phyloP scores from a whole-genome alignment of 2,888 invertebrate species.

The Leptinotarsa juncta region DNA sequence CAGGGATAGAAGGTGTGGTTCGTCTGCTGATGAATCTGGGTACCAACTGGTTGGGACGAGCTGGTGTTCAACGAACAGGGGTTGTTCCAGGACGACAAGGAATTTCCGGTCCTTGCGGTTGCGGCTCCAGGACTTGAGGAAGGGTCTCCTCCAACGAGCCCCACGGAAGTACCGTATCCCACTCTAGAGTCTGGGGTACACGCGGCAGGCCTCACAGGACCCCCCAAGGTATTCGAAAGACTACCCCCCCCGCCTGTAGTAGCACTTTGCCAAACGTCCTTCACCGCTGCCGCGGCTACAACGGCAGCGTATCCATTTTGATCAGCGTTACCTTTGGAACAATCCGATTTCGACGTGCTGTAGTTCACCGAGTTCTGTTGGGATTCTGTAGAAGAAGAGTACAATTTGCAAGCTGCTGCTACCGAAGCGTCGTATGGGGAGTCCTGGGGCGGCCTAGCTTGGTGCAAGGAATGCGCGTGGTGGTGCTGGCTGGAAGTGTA shows the following conservation, averaged over 20 bases:
- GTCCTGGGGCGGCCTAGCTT: constrained; percentile 86
- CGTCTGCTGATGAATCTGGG: constrained; percentile 90
- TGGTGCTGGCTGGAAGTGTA: constrained; percentile 78
- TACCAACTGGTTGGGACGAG: constrained; percentile 80
- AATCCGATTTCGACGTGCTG: constrained; percentile 78
- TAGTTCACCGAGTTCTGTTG: constrained; percentile 72
- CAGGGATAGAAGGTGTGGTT: constrained; percentile 97
- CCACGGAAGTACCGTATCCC: constrained; percentile 76
- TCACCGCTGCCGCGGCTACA: constrained; percentile 75
- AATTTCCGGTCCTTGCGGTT: constrained; percentile 69
- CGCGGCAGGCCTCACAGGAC: constrained; percentile 84
- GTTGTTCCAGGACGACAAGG: constrained; percentile 85
- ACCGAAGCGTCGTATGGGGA: constrained; percentile 93
- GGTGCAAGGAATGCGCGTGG: constrained; percentile 80
- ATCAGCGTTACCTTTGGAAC: constrained; percentile 75
- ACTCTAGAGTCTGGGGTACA: constrained; percentile 90
- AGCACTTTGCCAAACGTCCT: constrained; percentile 78
- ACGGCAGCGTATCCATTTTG: constrained; percentile 77
- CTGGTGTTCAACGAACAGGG: constrained; percentile 88
- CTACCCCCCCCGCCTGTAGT: constrained; percentile 74
- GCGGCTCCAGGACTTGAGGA: constrained; percentile 80
- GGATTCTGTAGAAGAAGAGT: constrained; percentile 74
- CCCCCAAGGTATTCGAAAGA: constrained; percentile 72
- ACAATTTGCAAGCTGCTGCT: constrained; percentile 84
- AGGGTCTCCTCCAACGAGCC: constrained; percentile 81